phyloP scores from a whole-genome alignment of 2,797 vertebrate genomes.

The Capromys pilorides region DNA sequence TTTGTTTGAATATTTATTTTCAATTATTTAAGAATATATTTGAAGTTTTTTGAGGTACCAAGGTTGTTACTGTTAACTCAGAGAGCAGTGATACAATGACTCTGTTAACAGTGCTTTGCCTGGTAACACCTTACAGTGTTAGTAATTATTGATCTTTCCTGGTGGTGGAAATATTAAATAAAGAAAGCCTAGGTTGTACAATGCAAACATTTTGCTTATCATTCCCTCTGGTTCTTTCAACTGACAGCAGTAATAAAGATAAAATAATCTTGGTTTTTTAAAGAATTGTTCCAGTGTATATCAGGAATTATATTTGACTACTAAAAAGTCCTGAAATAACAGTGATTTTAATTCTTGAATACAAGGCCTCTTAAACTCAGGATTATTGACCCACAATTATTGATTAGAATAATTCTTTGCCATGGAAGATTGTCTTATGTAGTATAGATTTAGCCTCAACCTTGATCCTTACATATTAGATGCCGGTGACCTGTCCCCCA shows the following conservation, averaged over 20 bases:
- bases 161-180: slow-evolving; percentile 22
- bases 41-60: slow-evolving; percentile 36
- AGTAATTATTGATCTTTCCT: slow-evolving; percentile 59
- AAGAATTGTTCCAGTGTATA: slow-evolving; percentile 29
- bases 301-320: slow-evolving; percentile 43
- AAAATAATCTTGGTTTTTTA: slow-evolving; percentile 40
- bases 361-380: not conserved
- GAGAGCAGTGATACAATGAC: not conserved
- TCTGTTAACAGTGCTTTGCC: slow-evolving; percentile 45
- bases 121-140: slow-evolving; percentile 17
- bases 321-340: slow-evolving; percentile 18
- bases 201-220: slow-evolving; percentile 52
- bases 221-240: slow-evolving; percentile 22
- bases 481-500: not conserved
- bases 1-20: not conserved
- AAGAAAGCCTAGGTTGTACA: not conserved
- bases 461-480: not conserved
- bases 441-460: not conserved
- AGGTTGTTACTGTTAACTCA: slow-evolving; percentile 42
- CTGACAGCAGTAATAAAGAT: slow-evolving; percentile 32
- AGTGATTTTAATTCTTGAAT: slow-evolving; percentile 21
- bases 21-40: slow-evolving; percentile 22
- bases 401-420: not conserved
- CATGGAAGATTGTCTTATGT: not conserved
- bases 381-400: not conserved